Conservation (phyloP, 1,140 invertebrate species). For the Drusus annulatus region DNA sequence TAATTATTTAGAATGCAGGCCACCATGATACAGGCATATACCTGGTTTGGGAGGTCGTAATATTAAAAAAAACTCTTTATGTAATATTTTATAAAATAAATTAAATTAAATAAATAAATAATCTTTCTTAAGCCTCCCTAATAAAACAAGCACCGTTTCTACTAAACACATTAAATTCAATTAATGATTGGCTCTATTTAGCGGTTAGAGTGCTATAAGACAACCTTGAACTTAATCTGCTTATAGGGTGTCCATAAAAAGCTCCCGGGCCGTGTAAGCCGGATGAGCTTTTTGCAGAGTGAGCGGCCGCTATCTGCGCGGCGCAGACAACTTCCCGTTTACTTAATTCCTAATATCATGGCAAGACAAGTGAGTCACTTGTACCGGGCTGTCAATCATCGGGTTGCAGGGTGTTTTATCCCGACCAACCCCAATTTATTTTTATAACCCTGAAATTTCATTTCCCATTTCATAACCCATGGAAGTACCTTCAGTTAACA, state of each 20-base stretch:
- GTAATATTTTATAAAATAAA: too few relatives aligned
- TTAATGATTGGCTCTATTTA: slow-evolving; percentile 43
- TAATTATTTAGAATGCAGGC: too few relatives aligned
- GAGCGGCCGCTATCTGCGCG: slow-evolving; percentile 30
- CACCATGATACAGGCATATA: too few relatives aligned
- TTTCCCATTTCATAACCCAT: too few relatives aligned
- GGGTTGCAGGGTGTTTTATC: not conserved
- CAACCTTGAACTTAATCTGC: slow-evolving; percentile 47
- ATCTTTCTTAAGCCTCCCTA: not conserved
- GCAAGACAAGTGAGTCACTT: not conserved
- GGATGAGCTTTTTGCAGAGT: slow-evolving; percentile 40
- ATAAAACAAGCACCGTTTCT: not conserved
- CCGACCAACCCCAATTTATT: not conserved
- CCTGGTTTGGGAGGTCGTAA: too few relatives aligned
- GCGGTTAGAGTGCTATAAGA: slow-evolving; percentile 35
- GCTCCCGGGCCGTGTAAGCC: slow-evolving; percentile 29
- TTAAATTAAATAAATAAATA: too few relatives aligned
- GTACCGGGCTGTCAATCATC: slow-evolving; percentile 24
- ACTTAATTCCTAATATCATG: slow-evolving; percentile 28
- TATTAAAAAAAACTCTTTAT: too few relatives aligned
- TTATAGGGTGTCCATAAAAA: slow-evolving; percentile 51
- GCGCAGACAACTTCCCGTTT: slow-evolving; percentile 29
- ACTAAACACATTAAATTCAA: slow-evolving; percentile 45
- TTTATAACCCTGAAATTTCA: too few relatives aligned
- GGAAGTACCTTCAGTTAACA: too few relatives aligned